phyloP scores from a whole-genome alignment of 2,113 vertebrate genomes.

The Cettia cetti region DNA sequence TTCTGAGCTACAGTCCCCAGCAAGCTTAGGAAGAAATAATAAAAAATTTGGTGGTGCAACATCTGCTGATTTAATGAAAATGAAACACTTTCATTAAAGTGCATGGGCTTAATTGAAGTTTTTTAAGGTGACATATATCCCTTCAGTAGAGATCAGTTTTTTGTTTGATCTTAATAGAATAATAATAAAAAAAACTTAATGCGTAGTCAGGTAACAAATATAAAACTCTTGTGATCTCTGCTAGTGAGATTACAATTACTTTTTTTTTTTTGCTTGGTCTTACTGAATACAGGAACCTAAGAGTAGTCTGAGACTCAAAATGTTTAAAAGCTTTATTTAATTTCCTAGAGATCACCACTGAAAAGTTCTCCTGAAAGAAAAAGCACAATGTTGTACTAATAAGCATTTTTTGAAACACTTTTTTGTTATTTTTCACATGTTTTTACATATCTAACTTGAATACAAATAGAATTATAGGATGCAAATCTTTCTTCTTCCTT shows the following conservation, averaged over 20 bases:
- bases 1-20: neutral
- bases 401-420: neutral
- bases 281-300: fast-evolving
- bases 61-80: neutral
- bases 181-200: fast-evolving
- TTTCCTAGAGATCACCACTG: neutral
- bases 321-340: neutral
- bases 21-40: neutral
- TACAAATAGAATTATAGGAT: neutral
- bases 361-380: neutral
- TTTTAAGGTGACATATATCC: neutral
- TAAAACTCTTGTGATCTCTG: neutral
- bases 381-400: neutral
- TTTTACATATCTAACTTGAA: neutral
- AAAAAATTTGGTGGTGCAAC: neutral
- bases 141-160: neutral
- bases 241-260: neutral
- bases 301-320: neutral
- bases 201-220: neutral
- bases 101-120: neutral
- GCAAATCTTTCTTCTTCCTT: neutral
- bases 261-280: neutral
- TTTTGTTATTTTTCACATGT: neutral
- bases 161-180: neutral
- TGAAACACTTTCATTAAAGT: neutral